These are phyloP conservation scores for Hydrophis major DNA, from an alignment of 2,797 vertebrate genomes.

Conservation along the genomic window DNA sequence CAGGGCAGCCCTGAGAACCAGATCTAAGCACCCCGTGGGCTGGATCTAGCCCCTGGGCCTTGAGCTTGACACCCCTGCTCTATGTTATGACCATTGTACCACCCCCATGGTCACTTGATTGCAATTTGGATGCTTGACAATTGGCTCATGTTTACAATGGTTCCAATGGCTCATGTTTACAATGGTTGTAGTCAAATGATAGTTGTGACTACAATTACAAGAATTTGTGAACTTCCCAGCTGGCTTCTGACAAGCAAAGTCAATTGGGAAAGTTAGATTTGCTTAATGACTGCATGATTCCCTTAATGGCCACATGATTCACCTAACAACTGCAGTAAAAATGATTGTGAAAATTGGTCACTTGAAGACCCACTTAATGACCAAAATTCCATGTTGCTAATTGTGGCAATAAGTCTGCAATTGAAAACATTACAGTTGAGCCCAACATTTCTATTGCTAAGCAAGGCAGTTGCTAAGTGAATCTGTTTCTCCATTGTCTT, in stretches of 20 bases:
- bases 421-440: not conserved
- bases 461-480: not conserved
- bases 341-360: not conserved
- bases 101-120: not conserved
- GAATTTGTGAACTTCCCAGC: not conserved
- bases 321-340: not conserved
- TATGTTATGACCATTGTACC: not conserved
- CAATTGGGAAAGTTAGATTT: not conserved
- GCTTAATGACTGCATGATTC: not conserved
- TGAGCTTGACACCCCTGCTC: too few relatives aligned
- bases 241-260: not conserved
- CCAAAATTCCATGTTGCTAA: not conserved
- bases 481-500: not conserved
- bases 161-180: not conserved
- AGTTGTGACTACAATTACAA: not conserved
- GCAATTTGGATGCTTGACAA: not conserved
- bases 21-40: too few relatives aligned
- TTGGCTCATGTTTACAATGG: not conserved
- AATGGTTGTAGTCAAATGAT: not conserved
- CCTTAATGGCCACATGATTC: not conserved
- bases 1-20: too few relatives aligned
- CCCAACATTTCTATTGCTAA: not conserved
- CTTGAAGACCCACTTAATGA: not conserved
- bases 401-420: not conserved
- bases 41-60: too few relatives aligned